Percentiles rank a stretch among this genome's conserved stretches.
phyloP scores from a whole-genome alignment of 2,888 invertebrate species.

The Trimorus sp. region DNA sequence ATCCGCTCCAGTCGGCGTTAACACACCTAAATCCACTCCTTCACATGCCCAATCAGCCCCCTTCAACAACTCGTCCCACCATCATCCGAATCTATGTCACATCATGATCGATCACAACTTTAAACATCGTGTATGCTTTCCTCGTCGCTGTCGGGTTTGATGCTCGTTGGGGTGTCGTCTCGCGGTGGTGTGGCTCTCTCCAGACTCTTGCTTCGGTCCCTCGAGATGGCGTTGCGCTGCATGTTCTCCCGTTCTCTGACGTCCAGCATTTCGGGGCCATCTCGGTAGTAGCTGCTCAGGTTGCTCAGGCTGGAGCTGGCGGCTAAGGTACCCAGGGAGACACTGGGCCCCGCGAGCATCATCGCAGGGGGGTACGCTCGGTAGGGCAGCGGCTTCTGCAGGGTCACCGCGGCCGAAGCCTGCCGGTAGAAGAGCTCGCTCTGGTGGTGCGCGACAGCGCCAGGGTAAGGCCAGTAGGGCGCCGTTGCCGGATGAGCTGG shows the following conservation, averaged over 20 bases:
- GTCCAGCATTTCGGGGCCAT: conserved; percentile 76
- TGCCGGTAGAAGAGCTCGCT: conserved; percentile 92
- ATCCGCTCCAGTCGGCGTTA: too few relatives aligned
- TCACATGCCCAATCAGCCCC: not conserved
- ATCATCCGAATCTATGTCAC: conserved; percentile 7
- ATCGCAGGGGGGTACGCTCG: conserved; percentile 84
- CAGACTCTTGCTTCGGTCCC: conserved; percentile 76
- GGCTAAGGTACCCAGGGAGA: conserved; percentile 86
- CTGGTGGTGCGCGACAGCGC: conserved; percentile 82
- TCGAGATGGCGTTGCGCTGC: conserved; percentile 70
- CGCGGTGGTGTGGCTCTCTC: conserved; percentile 73
- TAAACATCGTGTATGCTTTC: conserved; percentile 81
- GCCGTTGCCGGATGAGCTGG: conserved; percentile 77
- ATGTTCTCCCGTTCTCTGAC: conserved; percentile 72
- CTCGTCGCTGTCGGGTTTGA: conserved; percentile 79
- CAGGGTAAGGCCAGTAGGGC: conserved; percentile 82
- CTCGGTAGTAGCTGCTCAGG: conserved; percentile 78
- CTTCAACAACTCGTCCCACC: not conserved
- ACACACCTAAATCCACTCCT: too few relatives aligned
- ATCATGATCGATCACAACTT: conserved; percentile 49
- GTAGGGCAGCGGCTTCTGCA: conserved; percentile 94
- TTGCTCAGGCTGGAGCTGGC: conserved; percentile 84
- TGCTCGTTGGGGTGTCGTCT: conserved; percentile 78
- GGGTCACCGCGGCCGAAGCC: conserved; percentile 87
- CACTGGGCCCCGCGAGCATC: conserved; percentile 86